Evolutionary conservation across 2,797 vertebrate species (phyloP), one percentile per base, ranked within the genome.

Genomic region (Sciurus vulgaris): DNA sequence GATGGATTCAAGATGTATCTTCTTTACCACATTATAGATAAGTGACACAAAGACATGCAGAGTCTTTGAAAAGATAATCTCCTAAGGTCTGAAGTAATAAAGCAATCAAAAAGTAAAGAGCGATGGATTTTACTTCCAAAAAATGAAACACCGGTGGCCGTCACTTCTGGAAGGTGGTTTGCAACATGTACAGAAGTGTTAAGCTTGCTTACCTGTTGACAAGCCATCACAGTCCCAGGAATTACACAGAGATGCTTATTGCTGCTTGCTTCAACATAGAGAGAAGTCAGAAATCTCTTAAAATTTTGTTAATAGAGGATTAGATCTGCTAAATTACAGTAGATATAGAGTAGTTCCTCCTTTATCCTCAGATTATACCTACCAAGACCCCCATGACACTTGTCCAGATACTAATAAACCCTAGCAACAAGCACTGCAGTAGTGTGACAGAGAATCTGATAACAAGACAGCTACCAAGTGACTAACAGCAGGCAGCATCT

Each of bases 1-100:
- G 30, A 51, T 30, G 18, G 30, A 77, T 81, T 94, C 26, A 77
- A 93, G 61, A 38, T 95, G 56, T 91, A 87, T 96, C 77, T 85
- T 90, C 88, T 69, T 67, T 73, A 93, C 93, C 78, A 65, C 86
- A 86, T 91, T 72, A 72, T 24, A 74, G 70, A 76, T 79, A 92
- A 93, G 88, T 28, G 59, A 63, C 72, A 86, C n/a, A 90, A 83
- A 93, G 24, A 1, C 44, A 65, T n/a, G 61, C 54, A 41, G 76
- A 44, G 28, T 49, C 73, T 86, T 86, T 85, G 28, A 20, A 79
- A 83, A 86, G 79, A 88, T 17, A 86, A 49, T 56, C n/a, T 47
- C 61, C 69, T 74, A 67, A 56, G 5, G 28, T 69, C 84, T 87
- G 77, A 87, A 86, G 77, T 67, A 51, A 70, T 49, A 18, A 83